These are phyloP conservation scores for Escarpia spicata DNA, from an alignment of 2,888 invertebrate genomes.

Conservation along the genomic window DNA sequence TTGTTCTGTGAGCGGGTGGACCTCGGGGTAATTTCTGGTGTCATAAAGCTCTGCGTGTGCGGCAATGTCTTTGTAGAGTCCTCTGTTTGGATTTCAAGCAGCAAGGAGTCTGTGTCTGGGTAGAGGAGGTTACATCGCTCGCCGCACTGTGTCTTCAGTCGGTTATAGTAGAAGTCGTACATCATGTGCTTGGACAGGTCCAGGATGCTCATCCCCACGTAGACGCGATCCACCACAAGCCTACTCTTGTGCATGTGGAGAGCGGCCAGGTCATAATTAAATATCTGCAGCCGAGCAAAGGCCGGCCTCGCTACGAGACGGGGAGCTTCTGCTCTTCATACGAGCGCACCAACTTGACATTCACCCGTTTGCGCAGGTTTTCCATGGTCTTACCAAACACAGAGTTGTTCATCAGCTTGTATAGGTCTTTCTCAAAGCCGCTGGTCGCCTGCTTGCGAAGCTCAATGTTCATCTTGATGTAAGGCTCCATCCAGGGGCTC, in stretches of 20 bases:
- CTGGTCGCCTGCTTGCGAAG: neutral
- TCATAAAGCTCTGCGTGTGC: conserved; percentile 18
- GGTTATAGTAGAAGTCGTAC: conserved; percentile 49
- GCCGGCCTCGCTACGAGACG: neutral
- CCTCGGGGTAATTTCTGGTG: conserved; percentile 44
- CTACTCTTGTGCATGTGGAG: conserved; percentile 19
- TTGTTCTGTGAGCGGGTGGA: conserved; percentile 51
- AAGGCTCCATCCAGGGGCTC: conserved; percentile 51
- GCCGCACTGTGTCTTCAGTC: conserved; percentile 48
- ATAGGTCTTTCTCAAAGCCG: too few relatives aligned
- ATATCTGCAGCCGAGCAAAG: neutral
- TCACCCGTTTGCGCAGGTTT: too few relatives aligned
- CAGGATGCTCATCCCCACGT: conserved; percentile 38
- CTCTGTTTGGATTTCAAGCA: conserved; percentile 39
- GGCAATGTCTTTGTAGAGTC: conserved; percentile 53
- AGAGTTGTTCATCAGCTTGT: too few relatives aligned
- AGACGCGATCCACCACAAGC: conserved; percentile 41
- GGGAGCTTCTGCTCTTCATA: neutral
- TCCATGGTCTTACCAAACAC: conserved; percentile 25
- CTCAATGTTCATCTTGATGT: conserved; percentile 46
- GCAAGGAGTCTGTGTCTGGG: conserved; percentile 54
- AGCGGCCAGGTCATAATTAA: conserved; percentile 23
- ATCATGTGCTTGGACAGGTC: conserved; percentile 53
- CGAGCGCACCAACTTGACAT: too few relatives aligned
- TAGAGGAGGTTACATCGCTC: conserved; percentile 44